phyloP scores from a whole-genome alignment of 2,888 invertebrate species.

The Pecten maximus region DNA sequence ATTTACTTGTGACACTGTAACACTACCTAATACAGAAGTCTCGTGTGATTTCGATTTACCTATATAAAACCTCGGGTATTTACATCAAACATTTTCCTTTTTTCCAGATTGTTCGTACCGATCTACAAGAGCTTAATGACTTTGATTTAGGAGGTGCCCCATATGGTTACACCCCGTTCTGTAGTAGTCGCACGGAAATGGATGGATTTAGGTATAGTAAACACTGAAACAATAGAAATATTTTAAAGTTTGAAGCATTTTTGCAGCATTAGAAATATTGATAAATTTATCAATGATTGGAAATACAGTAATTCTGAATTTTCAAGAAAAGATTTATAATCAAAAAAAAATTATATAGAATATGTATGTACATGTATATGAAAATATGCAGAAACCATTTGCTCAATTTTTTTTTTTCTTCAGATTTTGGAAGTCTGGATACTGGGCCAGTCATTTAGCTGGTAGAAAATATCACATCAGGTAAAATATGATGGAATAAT shows the following conservation, averaged over 20 bases:
- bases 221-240: background rate
- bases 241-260: too few relatives aligned
- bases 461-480: constrained; percentile 91
- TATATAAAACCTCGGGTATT: background rate
- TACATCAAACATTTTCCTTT: background rate
- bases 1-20: too few relatives aligned
- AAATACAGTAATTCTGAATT: background rate
- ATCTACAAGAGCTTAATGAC: constrained; percentile 94
- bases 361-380: background rate
- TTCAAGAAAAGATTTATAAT: background rate
- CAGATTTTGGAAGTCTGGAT: constrained; percentile 99
- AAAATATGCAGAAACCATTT: background rate
- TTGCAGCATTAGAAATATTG: too few relatives aligned
- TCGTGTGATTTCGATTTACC: background rate
- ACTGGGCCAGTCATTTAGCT: constrained; percentile 98
- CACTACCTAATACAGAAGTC: too few relatives aligned
- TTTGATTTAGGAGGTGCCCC: constrained; percentile 96
- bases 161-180: constrained; percentile 99
- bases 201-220: constrained; percentile 91
- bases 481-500: constrained; percentile 68
- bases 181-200: constrained; percentile 98
- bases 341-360: background rate
- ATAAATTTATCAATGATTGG: too few relatives aligned
- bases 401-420: constrained; percentile 45
- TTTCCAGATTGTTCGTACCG: constrained; percentile 91